phyloP scores from a whole-genome alignment of 2,113 vertebrate genomes.

The Irena cyanogastra region DNA sequence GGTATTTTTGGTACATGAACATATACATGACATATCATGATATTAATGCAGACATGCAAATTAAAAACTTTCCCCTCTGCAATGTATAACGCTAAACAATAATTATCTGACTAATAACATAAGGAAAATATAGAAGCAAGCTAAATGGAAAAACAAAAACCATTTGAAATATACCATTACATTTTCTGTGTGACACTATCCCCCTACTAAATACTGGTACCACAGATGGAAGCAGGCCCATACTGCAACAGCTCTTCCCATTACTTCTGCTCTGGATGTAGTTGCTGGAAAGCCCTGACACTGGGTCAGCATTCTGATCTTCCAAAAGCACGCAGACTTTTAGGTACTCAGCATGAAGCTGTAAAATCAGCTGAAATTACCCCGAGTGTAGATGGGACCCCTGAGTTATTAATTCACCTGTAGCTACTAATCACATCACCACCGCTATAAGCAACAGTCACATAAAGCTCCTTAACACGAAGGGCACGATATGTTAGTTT shows the following conservation, averaged over 20 bases:
- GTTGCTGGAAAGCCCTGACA: not conserved
- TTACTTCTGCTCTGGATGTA: not conserved
- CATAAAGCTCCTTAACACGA: not conserved
- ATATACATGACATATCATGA: fast-evolving
- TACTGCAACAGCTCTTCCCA: not conserved
- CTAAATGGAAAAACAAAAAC: not conserved
- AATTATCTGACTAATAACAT: not conserved
- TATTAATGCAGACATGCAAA: not conserved
- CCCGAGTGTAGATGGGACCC: not conserved
- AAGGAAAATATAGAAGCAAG: not conserved
- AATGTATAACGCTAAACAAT: not conserved
- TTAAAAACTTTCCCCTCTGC: not conserved
- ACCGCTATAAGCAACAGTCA: fast-evolving
- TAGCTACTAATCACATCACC: not conserved
- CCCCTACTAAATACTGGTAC: not conserved
- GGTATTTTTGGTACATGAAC: not conserved
- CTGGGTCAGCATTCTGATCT: not conserved
- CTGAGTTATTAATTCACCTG: not conserved
- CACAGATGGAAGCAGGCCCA: not conserved
- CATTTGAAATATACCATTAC: fast-evolving
- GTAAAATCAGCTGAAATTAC: not conserved
- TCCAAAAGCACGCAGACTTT: not conserved
- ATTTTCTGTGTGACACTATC: not conserved
- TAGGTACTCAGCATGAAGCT: not conserved
- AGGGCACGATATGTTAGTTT: too few species aligned